Base-by-base conservation (phyloP, 2,888 invertebrate genomes). In the Eupithecia subumbrata region DNA sequence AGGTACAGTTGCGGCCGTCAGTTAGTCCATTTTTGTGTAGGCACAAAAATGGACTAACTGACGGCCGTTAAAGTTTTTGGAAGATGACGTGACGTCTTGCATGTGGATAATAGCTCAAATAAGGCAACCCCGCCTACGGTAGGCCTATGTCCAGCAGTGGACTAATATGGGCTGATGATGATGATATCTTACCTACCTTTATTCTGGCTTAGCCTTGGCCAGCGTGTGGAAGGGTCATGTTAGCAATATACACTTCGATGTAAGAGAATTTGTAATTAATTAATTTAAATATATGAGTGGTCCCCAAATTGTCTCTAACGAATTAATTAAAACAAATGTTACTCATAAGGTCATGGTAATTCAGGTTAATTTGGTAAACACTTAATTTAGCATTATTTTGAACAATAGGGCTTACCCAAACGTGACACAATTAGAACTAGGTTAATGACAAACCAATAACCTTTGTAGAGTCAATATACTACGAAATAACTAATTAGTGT, bases 401-500 rank as follows among this genome's bases (percentile, higher is more conserved):
- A 81, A 84, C 82, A 84, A 86, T 82, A 80, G 69, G 74, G 77
- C 80, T 72, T 77, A 72, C 68, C 40, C 11, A 81, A 78, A 78
- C 74, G 71, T 84, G 79, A 83, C 80, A 79, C 77, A 77, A 79
- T 69, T 78, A 64, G 14, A 86, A 82, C 77, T 88, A 83, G 89
- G 90, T 84, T 91, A 91, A 91, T 86, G 84, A 83, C 77, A 82
- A 79, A 82, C 76, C 80, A 84, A 87, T 77, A 80, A 73, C 63
- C 18, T 12, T 43, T n/a, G 18, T 34, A 40, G 25, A 22, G 67
- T 67, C 40, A 37, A 67, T 67, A 67, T 67, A 66, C 4, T 22
- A 67, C 12, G 67, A 37, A 68, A 25, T 25, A 25, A 68, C 43
- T 43, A n/a, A 67, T 37, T 66, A 37, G n/a, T 25, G 25, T 25